Evolutionary conservation across 2,113 vertebrate species (phyloP).

Genomic region (Platichthys stellatus): DNA sequence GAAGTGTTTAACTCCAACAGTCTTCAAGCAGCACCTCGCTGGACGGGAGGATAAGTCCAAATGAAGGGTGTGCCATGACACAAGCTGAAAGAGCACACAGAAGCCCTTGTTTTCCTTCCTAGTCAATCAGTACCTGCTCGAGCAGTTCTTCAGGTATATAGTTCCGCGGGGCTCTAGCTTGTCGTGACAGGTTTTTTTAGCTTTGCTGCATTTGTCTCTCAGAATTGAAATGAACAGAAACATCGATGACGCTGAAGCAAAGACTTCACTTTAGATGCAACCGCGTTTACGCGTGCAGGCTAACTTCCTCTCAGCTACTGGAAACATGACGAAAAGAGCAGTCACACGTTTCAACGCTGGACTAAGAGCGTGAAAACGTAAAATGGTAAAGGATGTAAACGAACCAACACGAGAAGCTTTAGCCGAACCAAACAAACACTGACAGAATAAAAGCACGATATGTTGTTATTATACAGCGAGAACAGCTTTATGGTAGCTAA

Average conservation of each 20-base stretch:
- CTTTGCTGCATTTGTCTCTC: neutral
- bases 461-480: neutral
- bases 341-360: neutral
- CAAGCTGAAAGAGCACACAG: conserved; percentile 3
- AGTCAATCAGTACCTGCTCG: neutral
- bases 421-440: neutral
- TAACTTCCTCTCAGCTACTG: too few relatives aligned
- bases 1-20: too few relatives aligned
- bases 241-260: neutral
- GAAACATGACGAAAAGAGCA: too few relatives aligned
- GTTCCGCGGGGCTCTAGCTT: neutral
- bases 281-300: too few relatives aligned
- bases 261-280: too few relatives aligned
- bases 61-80: conserved; percentile 12
- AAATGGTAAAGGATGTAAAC: neutral
- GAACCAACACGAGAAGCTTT: too few relatives aligned
- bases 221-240: neutral
- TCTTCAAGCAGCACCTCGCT: neutral
- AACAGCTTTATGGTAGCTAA: neutral
- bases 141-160: neutral
- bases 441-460: neutral
- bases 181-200: neutral
- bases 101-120: neutral
- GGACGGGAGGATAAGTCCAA: neutral
- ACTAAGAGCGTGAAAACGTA: neutral